Percentiles rank a stretch among this genome's conserved stretches.
Conservation (phyloP, 2,797 vertebrate genomes). For the Dryobates pubescens region DNA sequence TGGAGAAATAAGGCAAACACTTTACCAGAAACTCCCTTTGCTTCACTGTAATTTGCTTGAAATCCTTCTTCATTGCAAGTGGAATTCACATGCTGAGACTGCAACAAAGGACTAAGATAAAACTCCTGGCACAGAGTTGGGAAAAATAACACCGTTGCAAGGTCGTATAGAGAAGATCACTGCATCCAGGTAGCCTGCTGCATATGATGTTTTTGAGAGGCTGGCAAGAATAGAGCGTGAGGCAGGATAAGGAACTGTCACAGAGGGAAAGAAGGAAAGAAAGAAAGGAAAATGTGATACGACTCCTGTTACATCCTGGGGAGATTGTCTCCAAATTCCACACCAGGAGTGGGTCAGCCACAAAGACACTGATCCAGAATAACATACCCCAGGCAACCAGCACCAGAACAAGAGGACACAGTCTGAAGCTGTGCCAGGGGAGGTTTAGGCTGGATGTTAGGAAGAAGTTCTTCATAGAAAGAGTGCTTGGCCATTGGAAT, state of each 20-base stretch:
- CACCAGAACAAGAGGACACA: too few relatives aligned
- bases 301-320: background rate
- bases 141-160: slow-evolving; percentile 19
- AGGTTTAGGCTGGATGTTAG: too few relatives aligned
- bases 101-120: slow-evolving; percentile 54
- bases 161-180: slow-evolving; percentile 34
- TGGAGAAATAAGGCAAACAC: slow-evolving; percentile 6
- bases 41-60: slow-evolving; percentile 17
- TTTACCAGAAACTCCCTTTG: background rate
- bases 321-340: slow-evolving; percentile 24
- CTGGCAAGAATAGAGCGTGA: slow-evolving; percentile 43
- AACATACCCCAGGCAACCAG: background rate
- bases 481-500: too few relatives aligned
- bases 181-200: slow-evolving; percentile 53
- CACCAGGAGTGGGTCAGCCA: background rate
- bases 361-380: slow-evolving; percentile 24
- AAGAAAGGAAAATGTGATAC: slow-evolving; percentile 35
- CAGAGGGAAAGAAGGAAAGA: slow-evolving; percentile 1
- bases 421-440: too few relatives aligned
- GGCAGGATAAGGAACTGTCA: slow-evolving; percentile 39
- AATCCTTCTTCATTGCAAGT: slow-evolving; percentile 38
- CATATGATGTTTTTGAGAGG: slow-evolving; percentile 21
- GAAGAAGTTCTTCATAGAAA: too few relatives aligned
- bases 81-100: slow-evolving; percentile 29
- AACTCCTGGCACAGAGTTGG: background rate